Evolutionary conservation across 2,888 invertebrate genomes (phyloP).

Genomic region (Hirtodrosophila histrioides): DNA sequence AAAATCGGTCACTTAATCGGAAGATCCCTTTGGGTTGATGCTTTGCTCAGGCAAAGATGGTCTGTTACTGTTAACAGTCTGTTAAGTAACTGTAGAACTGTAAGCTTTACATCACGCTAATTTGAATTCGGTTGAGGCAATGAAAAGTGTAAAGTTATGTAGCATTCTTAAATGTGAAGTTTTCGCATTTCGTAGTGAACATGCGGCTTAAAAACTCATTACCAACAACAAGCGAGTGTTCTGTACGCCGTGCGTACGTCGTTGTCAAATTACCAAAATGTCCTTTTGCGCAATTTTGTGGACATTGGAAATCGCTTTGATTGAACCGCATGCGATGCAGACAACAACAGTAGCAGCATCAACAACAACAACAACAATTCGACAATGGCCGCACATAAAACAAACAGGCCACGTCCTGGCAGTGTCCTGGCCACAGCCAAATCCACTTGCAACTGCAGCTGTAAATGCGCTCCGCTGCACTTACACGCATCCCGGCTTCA

Average conservation of each 20-base stretch:
- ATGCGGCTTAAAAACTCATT: conserved; percentile 74
- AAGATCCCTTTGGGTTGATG: too few relatives aligned
- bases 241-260: conserved; percentile 39
- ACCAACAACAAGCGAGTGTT: conserved; percentile 69
- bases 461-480: conserved; percentile 75
- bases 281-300: conserved; percentile 80
- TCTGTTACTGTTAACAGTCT: too few relatives aligned
- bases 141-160: too few relatives aligned
- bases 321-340: conserved; percentile 75
- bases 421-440: conserved; percentile 55
- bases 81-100: too few relatives aligned
- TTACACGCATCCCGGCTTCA: conserved; percentile 66
- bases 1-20: too few relatives aligned
- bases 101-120: too few relatives aligned
- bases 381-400: conserved; percentile 78
- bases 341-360: conserved; percentile 50
- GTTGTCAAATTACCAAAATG: conserved; percentile 80
- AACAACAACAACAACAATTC: conserved; percentile 40
- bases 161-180: conserved; percentile 3
- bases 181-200: background rate
- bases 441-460: conserved; percentile 76
- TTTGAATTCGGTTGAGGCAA: too few relatives aligned
- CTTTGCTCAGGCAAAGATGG: too few relatives aligned
- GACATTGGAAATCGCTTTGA: conserved; percentile 81
- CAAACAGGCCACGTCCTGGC: conserved; percentile 68